Conservation (phyloP, 2,888 invertebrate species). For the Lapara coniferarum region DNA sequence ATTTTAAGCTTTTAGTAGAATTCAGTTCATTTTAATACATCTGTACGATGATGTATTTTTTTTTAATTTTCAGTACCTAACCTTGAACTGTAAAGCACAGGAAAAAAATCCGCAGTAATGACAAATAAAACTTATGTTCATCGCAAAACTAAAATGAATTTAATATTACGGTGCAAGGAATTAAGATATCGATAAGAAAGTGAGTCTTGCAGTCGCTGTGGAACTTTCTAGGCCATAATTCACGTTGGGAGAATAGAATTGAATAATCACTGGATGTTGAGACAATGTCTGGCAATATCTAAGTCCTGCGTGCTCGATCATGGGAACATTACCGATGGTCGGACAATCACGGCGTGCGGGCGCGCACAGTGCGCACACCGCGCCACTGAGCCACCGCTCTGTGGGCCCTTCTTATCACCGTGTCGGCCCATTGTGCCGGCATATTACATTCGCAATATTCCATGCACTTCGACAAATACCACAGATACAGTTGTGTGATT, state of each 20-base stretch:
- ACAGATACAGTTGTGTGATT: constrained; percentile 67
- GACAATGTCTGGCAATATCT: constrained; percentile 62
- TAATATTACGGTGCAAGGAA: neutral
- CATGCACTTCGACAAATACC: constrained; percentile 64
- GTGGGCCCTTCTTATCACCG: constrained; percentile 59
- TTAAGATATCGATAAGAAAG: constrained; percentile 13
- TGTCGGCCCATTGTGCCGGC: constrained; percentile 61
- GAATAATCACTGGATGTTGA: constrained; percentile 17
- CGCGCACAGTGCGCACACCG: constrained; percentile 42
- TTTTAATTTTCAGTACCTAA: neutral
- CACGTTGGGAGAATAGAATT: constrained; percentile 38
- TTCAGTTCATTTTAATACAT: neutral
- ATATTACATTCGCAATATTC: constrained; percentile 70
- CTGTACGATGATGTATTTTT: neutral
- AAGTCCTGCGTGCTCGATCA: constrained; percentile 60
- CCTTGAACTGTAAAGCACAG: neutral
- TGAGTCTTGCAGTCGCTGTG: constrained; percentile 3
- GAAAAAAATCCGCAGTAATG: neutral
- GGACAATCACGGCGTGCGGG: constrained; percentile 51
- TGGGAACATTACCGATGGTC: constrained; percentile 70
- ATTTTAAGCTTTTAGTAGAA: neutral
- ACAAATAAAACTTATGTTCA: neutral
- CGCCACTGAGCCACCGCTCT: constrained; percentile 31
- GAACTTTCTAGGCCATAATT: constrained; percentile 13
- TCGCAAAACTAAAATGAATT: neutral